A percentile compares a stretch with the other conserved stretches of the same genome.
phyloP scores from a whole-genome alignment of 1,140 invertebrate genomes.

The Trichogramma pretiosum region DNA sequence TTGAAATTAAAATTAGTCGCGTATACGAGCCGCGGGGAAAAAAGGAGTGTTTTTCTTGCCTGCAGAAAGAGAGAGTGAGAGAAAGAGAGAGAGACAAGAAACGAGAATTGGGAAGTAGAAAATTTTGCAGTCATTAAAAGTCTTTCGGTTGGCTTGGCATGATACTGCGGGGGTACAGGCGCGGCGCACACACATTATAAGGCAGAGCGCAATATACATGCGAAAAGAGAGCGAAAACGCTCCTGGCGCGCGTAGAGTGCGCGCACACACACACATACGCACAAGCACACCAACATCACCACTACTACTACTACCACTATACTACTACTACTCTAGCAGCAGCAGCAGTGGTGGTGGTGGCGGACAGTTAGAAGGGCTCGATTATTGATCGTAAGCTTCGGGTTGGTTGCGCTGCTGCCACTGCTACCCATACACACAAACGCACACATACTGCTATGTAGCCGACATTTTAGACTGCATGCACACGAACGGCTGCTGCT shows the following conservation, averaged over 20 bases:
- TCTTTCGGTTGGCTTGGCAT: slow-evolving; percentile 14
- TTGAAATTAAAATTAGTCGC: no score
- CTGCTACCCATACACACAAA: not conserved
- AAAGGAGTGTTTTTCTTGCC: no score
- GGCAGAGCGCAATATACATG: not conserved
- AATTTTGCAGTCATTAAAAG: slow-evolving; percentile 14
- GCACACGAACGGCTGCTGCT: slow-evolving; percentile 23
- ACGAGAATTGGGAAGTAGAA: not conserved
- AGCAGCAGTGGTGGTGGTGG: slow-evolving; percentile 15
- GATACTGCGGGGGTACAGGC: not conserved
- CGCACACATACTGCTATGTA: no score
- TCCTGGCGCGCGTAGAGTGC: not conserved
- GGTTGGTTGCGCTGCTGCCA: slow-evolving; percentile 1
- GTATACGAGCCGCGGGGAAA: no score
- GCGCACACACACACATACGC: no score
- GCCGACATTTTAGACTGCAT: slow-evolving; percentile 11
- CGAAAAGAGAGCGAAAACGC: not conserved
- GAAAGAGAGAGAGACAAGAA: not conserved
- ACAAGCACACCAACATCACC: no score
- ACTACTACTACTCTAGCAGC: no score
- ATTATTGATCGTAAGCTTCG: slow-evolving; percentile 32
- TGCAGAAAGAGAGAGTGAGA: not conserved
- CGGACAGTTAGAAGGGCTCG: slow-evolving; percentile 28
- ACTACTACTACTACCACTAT: no score
- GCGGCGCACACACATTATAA: not conserved